Base-by-base conservation (phyloP, 1,140 invertebrate species). In the Galleria mellonella region DNA sequence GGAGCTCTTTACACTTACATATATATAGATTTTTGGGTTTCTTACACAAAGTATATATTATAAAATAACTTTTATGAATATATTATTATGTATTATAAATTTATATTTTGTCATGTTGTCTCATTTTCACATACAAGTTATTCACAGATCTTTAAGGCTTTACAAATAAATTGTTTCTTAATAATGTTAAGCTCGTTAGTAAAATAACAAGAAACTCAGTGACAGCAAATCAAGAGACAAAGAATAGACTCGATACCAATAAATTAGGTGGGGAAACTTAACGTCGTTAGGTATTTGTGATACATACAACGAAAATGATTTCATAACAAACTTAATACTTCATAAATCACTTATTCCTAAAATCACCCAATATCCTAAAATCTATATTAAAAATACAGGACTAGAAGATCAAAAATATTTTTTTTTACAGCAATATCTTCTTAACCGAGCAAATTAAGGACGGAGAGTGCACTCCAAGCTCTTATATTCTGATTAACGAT, bases 351-450 rank as follows among this genome's bases (percentile, higher is more conserved):
- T 48, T 46, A 51, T 5, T 2, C 6, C 47, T 49, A 53, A 36
- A 23, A 58, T 54, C 50, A 58, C 48, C 38, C 57, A 17, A 42
- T 23, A 58, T 31, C 40, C 46, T 55, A 52, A 29, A 39, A 29
- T 4, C 17, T 46, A 46, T 39, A 29, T 55, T 72, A 73, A 63
- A 23, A 45, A 51, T 70, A 69, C 43, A 61, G 52, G 73, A 77
- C 73, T 77, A 77, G 73, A 77, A 70, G 56, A 69, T 69, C 57
- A 67, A 63, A 58, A 64, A 53, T 51, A 43, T 60, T 35, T 56
- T 54, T 54, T 56, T 48, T 38, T 23, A 23, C 2, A 32, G 33
- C 38, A 47, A 40, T 23, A 30, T 33, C 31, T 32, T 43, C 32
- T 53, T 44, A 38, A 50, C 41, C 37, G 43, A 47, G 62, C 64